Evolutionary conservation across 2,797 vertebrate genomes (phyloP).

Genomic region (Crypturellus tataupa): DNA sequence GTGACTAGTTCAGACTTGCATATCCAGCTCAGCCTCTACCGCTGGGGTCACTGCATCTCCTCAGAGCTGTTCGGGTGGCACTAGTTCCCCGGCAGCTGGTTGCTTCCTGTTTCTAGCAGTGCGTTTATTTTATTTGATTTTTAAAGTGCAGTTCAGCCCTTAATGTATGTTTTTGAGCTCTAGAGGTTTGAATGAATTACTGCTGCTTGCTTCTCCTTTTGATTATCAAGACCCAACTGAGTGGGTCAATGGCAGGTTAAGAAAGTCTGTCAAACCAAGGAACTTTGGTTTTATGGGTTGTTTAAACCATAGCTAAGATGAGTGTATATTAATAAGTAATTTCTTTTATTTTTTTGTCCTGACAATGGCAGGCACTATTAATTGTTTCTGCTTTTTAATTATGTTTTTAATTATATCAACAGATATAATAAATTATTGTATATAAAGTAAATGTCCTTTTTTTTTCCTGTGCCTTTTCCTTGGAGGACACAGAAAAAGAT

Average conservation of each 20-base stretch:
- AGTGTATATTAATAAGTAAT: background rate
- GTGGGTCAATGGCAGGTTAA: background rate
- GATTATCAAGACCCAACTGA: background rate
- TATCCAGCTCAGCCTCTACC: background rate
- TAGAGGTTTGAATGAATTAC: background rate
- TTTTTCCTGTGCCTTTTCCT: background rate
- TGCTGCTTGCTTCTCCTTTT: background rate
- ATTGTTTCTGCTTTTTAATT: slow-evolving; percentile 21
- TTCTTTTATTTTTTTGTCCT: background rate
- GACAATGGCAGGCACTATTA: background rate
- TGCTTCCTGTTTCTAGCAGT: background rate
- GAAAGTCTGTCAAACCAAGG: background rate
- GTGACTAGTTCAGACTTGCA: slow-evolving; percentile 18
- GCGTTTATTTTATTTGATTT: background rate
- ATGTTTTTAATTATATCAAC: slow-evolving; percentile 24
- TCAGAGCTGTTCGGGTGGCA: background rate
- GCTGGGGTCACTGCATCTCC: background rate
- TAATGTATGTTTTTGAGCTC: fast-evolving
- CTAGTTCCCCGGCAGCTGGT: background rate
- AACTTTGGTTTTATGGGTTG: background rate
- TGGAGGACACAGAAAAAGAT: background rate
- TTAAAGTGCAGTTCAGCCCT: background rate
- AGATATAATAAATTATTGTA: background rate
- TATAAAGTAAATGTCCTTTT: background rate
- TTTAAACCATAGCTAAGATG: background rate